These are phyloP conservation scores for Lycaena phlaeas DNA, from an alignment of 2,888 invertebrate genomes.

Conservation along the genomic window DNA sequence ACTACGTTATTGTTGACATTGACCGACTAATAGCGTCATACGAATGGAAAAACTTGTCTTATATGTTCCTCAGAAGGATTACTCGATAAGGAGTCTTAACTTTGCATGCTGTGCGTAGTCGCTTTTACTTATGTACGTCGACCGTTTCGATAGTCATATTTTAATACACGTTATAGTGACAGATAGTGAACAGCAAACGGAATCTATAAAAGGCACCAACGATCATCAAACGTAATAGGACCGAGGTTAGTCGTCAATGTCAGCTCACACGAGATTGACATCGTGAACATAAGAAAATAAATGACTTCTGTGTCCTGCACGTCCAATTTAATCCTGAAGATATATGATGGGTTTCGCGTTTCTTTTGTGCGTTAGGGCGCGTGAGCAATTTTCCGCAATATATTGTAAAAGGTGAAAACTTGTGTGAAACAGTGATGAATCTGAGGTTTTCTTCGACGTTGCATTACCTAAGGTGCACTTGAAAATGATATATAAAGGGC, in stretches of 20 bases:
- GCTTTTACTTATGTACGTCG: no score
- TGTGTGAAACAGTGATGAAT: no score
- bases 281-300: neutral
- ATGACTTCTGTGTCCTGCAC: neutral
- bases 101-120: no score
- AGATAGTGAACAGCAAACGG: neutral
- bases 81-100: slow-evolving; percentile 3
- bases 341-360: no score
- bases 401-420: no score
- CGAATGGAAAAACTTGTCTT: slow-evolving; percentile 5
- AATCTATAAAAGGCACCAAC: neutral
- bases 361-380: no score
- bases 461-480: no score
- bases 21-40: slow-evolving; percentile 36
- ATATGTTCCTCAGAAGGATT: slow-evolving; percentile 6
- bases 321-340: neutral
- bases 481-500: neutral
- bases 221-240: neutral
- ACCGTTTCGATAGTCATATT: neutral
- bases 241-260: neutral
- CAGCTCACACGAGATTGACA: neutral
- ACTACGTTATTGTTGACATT: slow-evolving; percentile 44
- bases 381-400: no score
- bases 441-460: no score
- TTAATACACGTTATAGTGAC: neutral